phyloP scores from a whole-genome alignment of 92 coral and sea anemone species.

The Scolanthus callimorphus region DNA sequence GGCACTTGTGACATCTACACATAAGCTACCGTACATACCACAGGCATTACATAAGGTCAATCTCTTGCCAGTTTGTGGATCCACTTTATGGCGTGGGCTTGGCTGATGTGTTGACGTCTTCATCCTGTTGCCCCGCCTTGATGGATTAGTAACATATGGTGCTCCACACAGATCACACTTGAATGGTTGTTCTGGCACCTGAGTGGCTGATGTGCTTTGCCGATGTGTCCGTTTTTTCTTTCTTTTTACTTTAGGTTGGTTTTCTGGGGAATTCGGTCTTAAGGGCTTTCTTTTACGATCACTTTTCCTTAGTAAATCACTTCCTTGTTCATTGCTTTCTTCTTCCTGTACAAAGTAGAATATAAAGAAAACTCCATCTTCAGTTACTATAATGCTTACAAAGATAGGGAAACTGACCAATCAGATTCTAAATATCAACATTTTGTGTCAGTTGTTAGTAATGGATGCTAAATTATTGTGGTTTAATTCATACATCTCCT shows the following conservation, averaged over 20 bases:
- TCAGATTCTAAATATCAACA: too few relatives aligned
- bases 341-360: too few relatives aligned
- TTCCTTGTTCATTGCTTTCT: too few relatives aligned
- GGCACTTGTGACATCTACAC: too few relatives aligned
- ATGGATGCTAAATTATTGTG: too few relatives aligned
- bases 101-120: constrained; percentile 86
- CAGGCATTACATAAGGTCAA: constrained; percentile 97
- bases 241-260: constrained; percentile 58
- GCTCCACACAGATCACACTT: constrained; percentile 95
- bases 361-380: too few relatives aligned
- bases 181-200: constrained; percentile 64
- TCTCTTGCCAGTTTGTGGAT: constrained; percentile 85
- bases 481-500: too few relatives aligned
- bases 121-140: constrained; percentile 91
- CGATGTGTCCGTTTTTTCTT: constrained; percentile 50
- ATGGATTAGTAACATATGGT: constrained; percentile 89
- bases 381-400: too few relatives aligned
- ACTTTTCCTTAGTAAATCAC: constrained; percentile 59
- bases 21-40: constrained; percentile 85
- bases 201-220: constrained; percentile 34
- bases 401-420: too few relatives aligned
- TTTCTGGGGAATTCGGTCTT: constrained; percentile 67
- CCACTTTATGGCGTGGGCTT: constrained; percentile 92
- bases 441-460: too few relatives aligned
- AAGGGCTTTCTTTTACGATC: constrained; percentile 84